phyloP scores from a whole-genome alignment of 2,797 vertebrate genomes.

The Holocentrus rufus region DNA sequence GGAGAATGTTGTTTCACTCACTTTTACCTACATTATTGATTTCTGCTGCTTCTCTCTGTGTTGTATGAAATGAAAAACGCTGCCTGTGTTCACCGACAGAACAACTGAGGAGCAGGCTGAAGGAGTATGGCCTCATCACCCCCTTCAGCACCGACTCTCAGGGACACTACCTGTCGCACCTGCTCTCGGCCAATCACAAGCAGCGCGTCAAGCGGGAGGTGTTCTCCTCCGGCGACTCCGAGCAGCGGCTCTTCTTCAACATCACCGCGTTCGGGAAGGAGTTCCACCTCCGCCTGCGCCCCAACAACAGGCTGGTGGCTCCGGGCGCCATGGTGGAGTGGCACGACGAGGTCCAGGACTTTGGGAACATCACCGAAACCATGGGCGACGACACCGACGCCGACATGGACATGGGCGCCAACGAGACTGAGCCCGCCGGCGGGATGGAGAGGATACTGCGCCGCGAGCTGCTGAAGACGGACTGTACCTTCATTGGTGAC shows the following conservation, averaged over 20 bases:
- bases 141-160: slow-evolving; percentile 90
- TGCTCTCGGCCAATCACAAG: slow-evolving; percentile 89
- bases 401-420: slow-evolving; percentile 44
- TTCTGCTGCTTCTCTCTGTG: slow-evolving; percentile 7
- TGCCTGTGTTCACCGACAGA: slow-evolving; percentile 71
- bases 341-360: slow-evolving; percentile 80
- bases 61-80: neutral
- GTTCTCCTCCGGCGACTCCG: slow-evolving; percentile 47
- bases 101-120: slow-evolving; percentile 76
- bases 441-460: slow-evolving; percentile 79
- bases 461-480: slow-evolving; percentile 88
- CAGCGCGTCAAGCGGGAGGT: slow-evolving; percentile 86
- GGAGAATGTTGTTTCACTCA: neutral
- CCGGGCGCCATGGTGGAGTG: slow-evolving; percentile 92
- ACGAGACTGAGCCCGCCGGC: slow-evolving; percentile 39
- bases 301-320: slow-evolving; percentile 87
- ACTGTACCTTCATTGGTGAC: slow-evolving; percentile 95
- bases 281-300: slow-evolving; percentile 91
- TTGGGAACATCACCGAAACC: slow-evolving; percentile 60
- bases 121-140: slow-evolving; percentile 90
- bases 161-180: slow-evolving; percentile 90
- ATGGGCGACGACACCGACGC: slow-evolving; percentile 41
- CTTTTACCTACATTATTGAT: neutral
- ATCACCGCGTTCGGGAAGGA: slow-evolving; percentile 92
- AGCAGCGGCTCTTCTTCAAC: slow-evolving; percentile 89